These are phyloP conservation scores for Phalacrocorax carbo DNA, from an alignment of 2,113 vertebrate species.

Conservation along the genomic window DNA sequence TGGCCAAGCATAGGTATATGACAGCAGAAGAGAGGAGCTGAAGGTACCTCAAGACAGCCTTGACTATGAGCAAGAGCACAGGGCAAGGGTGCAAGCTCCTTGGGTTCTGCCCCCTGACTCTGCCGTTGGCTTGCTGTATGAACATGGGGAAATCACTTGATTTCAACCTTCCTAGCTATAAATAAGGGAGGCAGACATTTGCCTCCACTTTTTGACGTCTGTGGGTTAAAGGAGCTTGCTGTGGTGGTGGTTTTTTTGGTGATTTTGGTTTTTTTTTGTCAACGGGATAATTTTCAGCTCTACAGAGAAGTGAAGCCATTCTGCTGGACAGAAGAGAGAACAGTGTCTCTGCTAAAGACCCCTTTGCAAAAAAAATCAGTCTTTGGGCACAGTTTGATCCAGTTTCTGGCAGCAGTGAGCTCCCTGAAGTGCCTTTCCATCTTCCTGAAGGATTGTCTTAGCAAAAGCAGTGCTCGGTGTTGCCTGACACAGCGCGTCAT, in stretches of 20 bases:
- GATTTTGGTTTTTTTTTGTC: not conserved
- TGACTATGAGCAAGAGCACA: not conserved
- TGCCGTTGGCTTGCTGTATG: not conserved
- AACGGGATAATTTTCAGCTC: not conserved
- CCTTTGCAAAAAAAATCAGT: not conserved
- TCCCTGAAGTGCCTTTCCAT: not conserved
- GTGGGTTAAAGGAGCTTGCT: not conserved
- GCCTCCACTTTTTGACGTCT: not conserved
- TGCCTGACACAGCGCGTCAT: not conserved
- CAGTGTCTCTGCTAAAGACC: not conserved
- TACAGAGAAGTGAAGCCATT: not conserved
- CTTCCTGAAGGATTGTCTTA: constrained; percentile 12
- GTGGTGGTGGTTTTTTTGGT: too few species aligned
- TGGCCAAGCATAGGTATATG: not conserved
- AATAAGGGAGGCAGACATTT: not conserved
- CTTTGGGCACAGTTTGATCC: not conserved
- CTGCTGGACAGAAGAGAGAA: not conserved
- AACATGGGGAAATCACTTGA: not conserved
- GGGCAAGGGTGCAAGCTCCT: not conserved
- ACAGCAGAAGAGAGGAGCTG: not conserved
- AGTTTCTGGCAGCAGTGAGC: not conserved
- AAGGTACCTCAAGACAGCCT: not conserved
- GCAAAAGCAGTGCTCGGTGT: not conserved
- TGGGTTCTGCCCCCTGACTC: not conserved
- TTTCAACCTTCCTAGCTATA: not conserved